Conservation (phyloP, 2,797 vertebrate genomes). For the Fratercula arctica region DNA sequence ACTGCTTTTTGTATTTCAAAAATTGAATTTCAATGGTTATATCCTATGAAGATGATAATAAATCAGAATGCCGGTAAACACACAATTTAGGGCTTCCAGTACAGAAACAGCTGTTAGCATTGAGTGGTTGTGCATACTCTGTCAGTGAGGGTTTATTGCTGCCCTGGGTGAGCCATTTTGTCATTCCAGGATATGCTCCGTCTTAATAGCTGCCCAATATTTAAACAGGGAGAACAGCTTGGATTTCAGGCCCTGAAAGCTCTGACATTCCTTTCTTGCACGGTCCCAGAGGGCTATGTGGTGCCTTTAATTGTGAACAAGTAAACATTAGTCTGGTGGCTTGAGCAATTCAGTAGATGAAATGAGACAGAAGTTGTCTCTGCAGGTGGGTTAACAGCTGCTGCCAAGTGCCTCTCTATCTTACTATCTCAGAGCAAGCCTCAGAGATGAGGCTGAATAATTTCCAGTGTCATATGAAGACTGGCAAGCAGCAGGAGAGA, state of each 20-base stretch:
- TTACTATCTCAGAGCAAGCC: slow-evolving; percentile 29
- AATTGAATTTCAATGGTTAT: not conserved
- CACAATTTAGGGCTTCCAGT: not conserved
- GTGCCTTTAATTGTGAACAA: slow-evolving; percentile 74
- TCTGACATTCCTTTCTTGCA: slow-evolving; percentile 46
- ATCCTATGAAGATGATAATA: not conserved
- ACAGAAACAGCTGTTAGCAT: slow-evolving; percentile 38
- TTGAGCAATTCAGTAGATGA: slow-evolving; percentile 74
- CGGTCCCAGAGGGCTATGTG: slow-evolving; percentile 30
- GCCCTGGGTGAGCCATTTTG: slow-evolving; percentile 2
- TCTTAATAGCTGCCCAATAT: slow-evolving; percentile 32
- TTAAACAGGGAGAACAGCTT: slow-evolving; percentile 48
- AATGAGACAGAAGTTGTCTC: slow-evolving; percentile 76
- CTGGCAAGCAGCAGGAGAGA: slow-evolving; percentile 39
- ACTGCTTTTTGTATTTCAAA: not conserved
- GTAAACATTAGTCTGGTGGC: slow-evolving; percentile 72
- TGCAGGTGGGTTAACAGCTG: slow-evolving; percentile 77
- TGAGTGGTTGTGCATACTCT: not conserved
- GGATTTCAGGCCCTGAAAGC: slow-evolving; percentile 34
- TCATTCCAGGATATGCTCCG: not conserved
- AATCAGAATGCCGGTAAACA: not conserved
- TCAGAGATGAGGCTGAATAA: slow-evolving; percentile 38
- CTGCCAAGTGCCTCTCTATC: slow-evolving; percentile 65
- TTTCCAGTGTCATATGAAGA: slow-evolving; percentile 54
- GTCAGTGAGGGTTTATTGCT: slow-evolving; percentile 7